Base-by-base conservation (phyloP, 2,113 vertebrate genomes). In the Acrocephalus kingi region DNA sequence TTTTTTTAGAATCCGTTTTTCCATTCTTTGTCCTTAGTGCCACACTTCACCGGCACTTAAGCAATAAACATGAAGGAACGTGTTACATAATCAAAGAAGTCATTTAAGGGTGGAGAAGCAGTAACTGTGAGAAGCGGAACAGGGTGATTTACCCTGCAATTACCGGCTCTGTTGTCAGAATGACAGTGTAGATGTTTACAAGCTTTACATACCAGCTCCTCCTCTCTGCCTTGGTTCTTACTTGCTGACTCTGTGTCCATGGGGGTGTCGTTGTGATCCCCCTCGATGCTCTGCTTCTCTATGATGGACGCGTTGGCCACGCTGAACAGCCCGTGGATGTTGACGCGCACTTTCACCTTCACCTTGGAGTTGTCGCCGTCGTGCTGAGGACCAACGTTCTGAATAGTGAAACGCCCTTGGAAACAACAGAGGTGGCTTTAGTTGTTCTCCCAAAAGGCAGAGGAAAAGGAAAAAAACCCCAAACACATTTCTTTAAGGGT, bases 271-370 rank as follows among this genome's bases (percentile, higher is more conserved):
- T 31, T 98, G 67, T 98, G 98, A 45, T 98, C 98, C 11, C 97
- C 97, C 49, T 98, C 98, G 13, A 97, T 10, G 85, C 98, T 99
- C 91, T 98, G 99, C 97, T 98, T 99, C 94, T 99, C 99, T 27
- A 99, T 98, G 75, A 99, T 87, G 25, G 99, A 99, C 4, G 99
- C 99, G 19, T 92, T 98, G 69, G 99, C 99, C 95, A 99, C 99
- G 2, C 98, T 99, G 98, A 99, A 99, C 94, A 99, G 98, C 55
- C 99, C 99, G 4, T 99, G 99, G 77, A 99, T 97, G 19, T 99
- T 99, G 71, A 99, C 98, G 0, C 99, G 99, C 85, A 99, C 99
- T 97, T 99, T 99, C 66, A 99, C 99, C 91, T 99, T 99, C 72
- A 99, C 99, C 97, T 99, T 99, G 52, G 99, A 99, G 93, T 98